Percentiles rank a stretch among this genome's conserved stretches.
These are phyloP conservation scores for Ameiurus melas DNA, from an alignment of 2,113 vertebrate species.

Conservation along the genomic window DNA sequence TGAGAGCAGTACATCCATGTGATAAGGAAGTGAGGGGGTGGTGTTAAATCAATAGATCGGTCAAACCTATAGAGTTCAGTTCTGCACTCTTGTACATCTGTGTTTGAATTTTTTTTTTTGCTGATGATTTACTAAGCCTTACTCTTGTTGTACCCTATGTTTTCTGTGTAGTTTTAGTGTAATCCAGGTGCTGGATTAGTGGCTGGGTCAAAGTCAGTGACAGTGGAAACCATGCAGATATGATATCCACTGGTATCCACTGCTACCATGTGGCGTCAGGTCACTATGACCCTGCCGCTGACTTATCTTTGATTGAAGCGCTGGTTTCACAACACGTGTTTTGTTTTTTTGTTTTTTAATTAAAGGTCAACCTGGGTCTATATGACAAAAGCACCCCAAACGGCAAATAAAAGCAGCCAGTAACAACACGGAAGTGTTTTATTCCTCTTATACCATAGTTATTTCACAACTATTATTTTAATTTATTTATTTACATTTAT, in stretches of 20 bases:
- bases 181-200: background rate
- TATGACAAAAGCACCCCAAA: background rate
- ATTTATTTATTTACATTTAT: too few species aligned
- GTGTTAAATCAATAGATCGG: background rate
- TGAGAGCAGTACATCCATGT: conserved; percentile 11
- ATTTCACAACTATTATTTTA: too few species aligned
- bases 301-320: background rate
- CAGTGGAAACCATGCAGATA: background rate
- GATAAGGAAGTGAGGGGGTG: background rate
- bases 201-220: conserved; percentile 6
- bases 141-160: background rate
- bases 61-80: background rate
- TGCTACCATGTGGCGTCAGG: background rate
- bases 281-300: background rate
- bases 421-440: too few species aligned
- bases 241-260: background rate
- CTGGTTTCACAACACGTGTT: background rate
- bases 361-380: background rate
- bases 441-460: too few species aligned
- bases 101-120: background rate
- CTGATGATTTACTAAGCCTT: background rate
- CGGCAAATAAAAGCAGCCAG: background rate
- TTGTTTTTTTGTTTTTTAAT: background rate
- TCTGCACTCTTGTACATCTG: background rate
- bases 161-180: background rate